A percentile compares a stretch with the other conserved stretches of the same genome.
Conservation (phyloP, 1,140 invertebrate species). For the Ceratina calcarata region DNA sequence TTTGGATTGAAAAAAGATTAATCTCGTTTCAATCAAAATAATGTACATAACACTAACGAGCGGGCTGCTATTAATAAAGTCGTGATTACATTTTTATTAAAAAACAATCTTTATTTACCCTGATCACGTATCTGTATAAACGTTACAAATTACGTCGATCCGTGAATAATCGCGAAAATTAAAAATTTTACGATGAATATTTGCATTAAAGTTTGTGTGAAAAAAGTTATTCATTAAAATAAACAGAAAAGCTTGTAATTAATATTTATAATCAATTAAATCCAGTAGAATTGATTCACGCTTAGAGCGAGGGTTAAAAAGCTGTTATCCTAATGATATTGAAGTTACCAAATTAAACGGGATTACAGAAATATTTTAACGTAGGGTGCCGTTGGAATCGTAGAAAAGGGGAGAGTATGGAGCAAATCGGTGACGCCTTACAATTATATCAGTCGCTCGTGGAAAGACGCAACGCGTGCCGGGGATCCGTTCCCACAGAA, state of each 20-base stretch:
- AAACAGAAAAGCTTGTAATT: no score
- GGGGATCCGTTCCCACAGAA: constrained; percentile 17
- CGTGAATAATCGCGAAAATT: no score
- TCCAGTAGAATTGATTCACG: no score
- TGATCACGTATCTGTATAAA: not conserved
- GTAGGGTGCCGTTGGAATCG: not conserved
- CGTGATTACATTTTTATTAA: not conserved
- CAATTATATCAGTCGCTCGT: not conserved
- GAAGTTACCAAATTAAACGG: no score
- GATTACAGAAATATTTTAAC: not conserved
- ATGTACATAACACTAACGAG: not conserved
- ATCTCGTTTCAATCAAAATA: not conserved
- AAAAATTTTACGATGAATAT: not conserved
- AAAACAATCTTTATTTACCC: not conserved
- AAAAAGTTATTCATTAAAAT: no score
- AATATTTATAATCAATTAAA: no score
- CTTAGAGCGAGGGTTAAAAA: no score
- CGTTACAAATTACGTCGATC: not conserved
- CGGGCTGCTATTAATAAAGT: not conserved
- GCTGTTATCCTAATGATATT: no score
- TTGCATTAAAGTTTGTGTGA: no score
- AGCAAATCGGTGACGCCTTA: not conserved
- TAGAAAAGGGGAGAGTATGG: no score
- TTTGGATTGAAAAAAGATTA: not conserved
- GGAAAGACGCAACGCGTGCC: constrained; percentile 24